Evolutionary conservation across 2,113 vertebrate species (phyloP), one percentile per base, ranked within the genome.

Genomic region (Dinomys branickii): DNA sequence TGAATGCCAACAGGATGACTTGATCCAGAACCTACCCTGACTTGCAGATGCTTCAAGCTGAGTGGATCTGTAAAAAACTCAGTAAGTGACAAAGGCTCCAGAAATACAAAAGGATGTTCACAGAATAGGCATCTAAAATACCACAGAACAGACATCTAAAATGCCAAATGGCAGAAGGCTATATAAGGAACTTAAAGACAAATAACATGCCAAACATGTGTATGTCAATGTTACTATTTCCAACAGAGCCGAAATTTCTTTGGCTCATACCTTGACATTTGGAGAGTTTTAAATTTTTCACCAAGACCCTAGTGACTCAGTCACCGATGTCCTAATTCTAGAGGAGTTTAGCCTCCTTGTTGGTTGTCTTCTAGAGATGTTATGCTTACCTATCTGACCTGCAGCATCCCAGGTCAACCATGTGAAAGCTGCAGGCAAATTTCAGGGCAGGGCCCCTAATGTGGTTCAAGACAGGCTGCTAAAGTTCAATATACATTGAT

Each of bases 401-500:
- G 67, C 24, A 10, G 10, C n/a, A 44, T 96, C 83, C 95, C 8
- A 83, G 6, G 35, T 90, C 96, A 96, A 94, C 63, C 20, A 59
- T 0, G 26, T 1, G 28, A 69, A 91, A 89, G 56, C 85, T 77
- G 52, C 73, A 47, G 92, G 88, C 54, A 96, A 80, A 92, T 56
- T 84, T 92, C 91, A 85, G 52, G 56, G 73, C 65, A 26, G 56
- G 80, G 1, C 38, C 67, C 58, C 77, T 96, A 92, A 93, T 33
- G 22, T 17, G 9, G 67, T 85, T 92, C 54, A 59, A 88, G 88
- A 69, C 86, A 56, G 78, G 71, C 82, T 4, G 14, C 58, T 59
- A 59, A 67, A 92, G 96, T 97, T 97, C 97, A 98, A 97, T 97
- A 98, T 97, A 89, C 96, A 98, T 96, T 97, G 98, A 98, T 97